These are phyloP conservation scores for Danio choprae DNA, from an alignment of 2,797 vertebrate genomes.

Conservation along the genomic window DNA sequence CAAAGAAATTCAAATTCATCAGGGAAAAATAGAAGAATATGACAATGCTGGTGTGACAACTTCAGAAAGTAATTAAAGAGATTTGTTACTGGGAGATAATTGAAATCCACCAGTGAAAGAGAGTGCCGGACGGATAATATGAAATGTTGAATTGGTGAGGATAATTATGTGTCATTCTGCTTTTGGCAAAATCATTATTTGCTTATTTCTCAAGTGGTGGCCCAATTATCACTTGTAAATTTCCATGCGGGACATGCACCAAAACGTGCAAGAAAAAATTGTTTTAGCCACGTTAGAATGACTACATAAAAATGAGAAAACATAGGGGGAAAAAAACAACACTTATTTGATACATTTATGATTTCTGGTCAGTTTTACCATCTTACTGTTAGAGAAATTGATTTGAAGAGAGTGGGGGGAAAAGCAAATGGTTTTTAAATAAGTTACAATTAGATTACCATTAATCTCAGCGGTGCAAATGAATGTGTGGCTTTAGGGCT, in stretches of 20 bases:
- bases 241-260: constrained; percentile 39
- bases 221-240: constrained; percentile 56
- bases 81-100: constrained; percentile 47
- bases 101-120: constrained; percentile 45
- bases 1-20: constrained; percentile 10
- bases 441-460: constrained; percentile 91
- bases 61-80: constrained; percentile 45
- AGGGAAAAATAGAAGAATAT: constrained; percentile 1
- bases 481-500: constrained; percentile 88
- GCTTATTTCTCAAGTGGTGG: constrained; percentile 62
- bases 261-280: neutral
- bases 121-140: constrained; percentile 37
- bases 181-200: constrained; percentile 58
- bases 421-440: constrained; percentile 90
- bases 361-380: constrained; percentile 64
- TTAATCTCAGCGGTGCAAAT: constrained; percentile 88
- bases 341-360: constrained; percentile 61
- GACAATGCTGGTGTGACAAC: constrained; percentile 22
- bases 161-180: constrained; percentile 53
- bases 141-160: constrained; percentile 53
- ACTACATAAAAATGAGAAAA: constrained; percentile 26
- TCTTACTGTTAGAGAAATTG: constrained; percentile 74
- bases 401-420: constrained; percentile 81
- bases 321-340: constrained; percentile 42
- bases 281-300: neutral